Evolutionary conservation across 2,888 invertebrate species (phyloP).

Genomic region (Merodon equestris): DNA sequence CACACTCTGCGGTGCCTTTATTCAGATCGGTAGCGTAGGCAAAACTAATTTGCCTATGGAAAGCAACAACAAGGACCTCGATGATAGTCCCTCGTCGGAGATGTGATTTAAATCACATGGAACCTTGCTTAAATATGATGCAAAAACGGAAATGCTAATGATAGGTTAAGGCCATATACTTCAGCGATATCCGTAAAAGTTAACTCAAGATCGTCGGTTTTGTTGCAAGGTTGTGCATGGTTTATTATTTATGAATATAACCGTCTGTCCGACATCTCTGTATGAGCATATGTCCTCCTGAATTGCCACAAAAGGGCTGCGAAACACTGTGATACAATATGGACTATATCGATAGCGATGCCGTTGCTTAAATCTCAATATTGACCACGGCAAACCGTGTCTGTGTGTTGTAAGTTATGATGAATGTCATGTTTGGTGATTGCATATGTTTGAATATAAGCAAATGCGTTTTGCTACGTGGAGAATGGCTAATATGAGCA

Average conservation of each 20-base stretch:
- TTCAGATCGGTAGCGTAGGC: conserved; percentile 5
- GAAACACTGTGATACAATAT: not conserved
- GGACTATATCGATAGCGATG: conserved; percentile 1
- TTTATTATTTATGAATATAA: conserved; percentile 68
- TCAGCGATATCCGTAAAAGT: conserved; percentile 39
- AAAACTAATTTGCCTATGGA: conserved; percentile 66
- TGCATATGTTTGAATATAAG: conserved; percentile 63
- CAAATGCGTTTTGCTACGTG: no score
- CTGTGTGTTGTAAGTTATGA: conserved; percentile 63
- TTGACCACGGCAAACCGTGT: not conserved
- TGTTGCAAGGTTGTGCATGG: conserved; percentile 60
- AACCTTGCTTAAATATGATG: conserved; percentile 71
- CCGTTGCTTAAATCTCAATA: not conserved
- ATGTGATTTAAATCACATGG: conserved; percentile 66
- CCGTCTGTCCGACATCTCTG: conserved; percentile 48
- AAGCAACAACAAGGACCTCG: conserved; percentile 54
- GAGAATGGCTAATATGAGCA: conserved; percentile 50
- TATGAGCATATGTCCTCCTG: conserved; percentile 3
- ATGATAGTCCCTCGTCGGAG: conserved; percentile 10
- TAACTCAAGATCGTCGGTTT: conserved; percentile 21
- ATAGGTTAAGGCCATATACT: conserved; percentile 73
- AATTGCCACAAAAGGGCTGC: conserved; percentile 39
- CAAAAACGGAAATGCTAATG: conserved; percentile 79
- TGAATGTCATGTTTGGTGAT: conserved; percentile 69
- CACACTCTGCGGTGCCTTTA: conserved; percentile 35